Base-by-base conservation (phyloP, 2,113 vertebrate genomes). In the Oxyruncus cristatus region DNA sequence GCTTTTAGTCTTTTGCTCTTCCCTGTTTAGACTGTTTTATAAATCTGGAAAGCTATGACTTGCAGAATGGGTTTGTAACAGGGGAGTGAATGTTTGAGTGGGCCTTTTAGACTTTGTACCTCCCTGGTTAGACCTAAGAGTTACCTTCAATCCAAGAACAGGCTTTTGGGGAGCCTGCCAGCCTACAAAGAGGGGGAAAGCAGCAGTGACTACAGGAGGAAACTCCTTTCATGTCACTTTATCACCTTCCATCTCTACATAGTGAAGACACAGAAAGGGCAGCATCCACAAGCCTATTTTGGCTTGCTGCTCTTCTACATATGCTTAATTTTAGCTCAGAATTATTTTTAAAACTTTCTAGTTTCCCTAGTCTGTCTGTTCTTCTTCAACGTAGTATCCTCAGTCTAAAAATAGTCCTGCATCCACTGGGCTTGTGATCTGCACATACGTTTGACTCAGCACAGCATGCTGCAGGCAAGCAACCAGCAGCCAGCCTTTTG, bases 381-480 rank as follows among this genome's bases (percentile, higher is more conserved):
- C 59, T 86, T 90, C 47, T 67, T 65, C 80, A 91, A 37, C 61
- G 84, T 85, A 88, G 76, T 93, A 93, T 87, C 73, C 84, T 95
- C 53, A 32, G 56, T 20, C 91, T 96, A 97, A 95, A 97, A 95
- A 96, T 96, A 97, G 80, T 39, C 9, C 35, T 71, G 76, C 76
- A 92, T 95, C 83, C 93, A 91, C 94, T 37, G 91, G 89, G 95
- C 94, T 95, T 96, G 94, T 92, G 96, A 96, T 97, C 89, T 89
- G 89, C 95, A 95, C 77, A 92, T 72, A 94, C 11, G 17, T 97
- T 97, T 96, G 96, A 97, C 95, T 97, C 95, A 97, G 94, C 96
- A 92, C 92, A 94, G 96, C 56, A 3, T 52, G 96, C 91, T 89
- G 95, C 94, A 83, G 89, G 96, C 96, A 93, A 92, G 86, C 65